Conservation (phyloP, 2,888 invertebrate genomes). For the Athripsodes cinereus region DNA sequence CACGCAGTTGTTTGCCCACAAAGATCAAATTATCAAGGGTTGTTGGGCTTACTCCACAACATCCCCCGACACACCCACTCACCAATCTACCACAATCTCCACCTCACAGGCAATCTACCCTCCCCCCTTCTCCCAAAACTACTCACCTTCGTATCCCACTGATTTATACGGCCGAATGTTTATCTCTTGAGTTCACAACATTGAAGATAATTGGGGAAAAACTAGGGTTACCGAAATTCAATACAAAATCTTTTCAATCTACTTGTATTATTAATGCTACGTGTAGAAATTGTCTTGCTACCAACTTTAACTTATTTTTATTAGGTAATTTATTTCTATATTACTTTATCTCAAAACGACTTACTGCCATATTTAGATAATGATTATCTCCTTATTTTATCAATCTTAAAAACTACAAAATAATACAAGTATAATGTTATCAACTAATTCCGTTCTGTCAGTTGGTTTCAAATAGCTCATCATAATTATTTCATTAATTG, state of each 20-base stretch:
- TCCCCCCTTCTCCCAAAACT: background rate
- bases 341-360: no score
- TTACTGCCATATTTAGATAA: no score
- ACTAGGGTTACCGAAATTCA: background rate
- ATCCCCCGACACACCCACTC: background rate
- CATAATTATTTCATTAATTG: no score
- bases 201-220: constrained; percentile 6
- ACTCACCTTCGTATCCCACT: background rate
- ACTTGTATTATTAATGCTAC: background rate
- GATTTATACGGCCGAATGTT: constrained; percentile 7
- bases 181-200: constrained; percentile 3
- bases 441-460: no score
- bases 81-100: background rate
- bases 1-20: constrained; percentile 23
- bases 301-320: no score
- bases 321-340: no score
- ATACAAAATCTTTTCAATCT: background rate
- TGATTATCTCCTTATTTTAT: no score
- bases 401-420: no score
- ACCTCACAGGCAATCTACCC: background rate
- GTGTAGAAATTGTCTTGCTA: no score
- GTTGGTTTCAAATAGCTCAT: no score
- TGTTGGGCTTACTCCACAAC: background rate
- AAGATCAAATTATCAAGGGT: constrained; percentile 21
- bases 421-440: no score